Conservation (phyloP, 2,113 vertebrate species). For the Tyrannus savana region DNA sequence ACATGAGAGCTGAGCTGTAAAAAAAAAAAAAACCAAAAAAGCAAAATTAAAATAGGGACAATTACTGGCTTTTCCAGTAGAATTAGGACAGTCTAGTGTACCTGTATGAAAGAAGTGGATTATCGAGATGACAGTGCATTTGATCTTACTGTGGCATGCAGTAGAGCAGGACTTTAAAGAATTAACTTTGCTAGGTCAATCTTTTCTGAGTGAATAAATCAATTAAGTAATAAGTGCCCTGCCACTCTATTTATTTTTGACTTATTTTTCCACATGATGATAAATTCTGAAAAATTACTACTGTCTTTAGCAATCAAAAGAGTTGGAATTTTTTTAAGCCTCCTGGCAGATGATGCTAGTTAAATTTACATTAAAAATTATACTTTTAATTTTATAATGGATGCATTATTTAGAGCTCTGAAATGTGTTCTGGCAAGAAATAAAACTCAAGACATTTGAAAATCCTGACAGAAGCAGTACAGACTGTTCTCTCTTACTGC, state of each 20-base stretch:
- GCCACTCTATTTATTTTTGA: background rate
- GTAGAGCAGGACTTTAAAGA: background rate
- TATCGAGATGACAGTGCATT: background rate
- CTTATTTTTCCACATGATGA: background rate
- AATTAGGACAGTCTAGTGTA: background rate
- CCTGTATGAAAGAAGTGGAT: background rate
- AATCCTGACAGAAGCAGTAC: background rate
- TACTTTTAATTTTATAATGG: background rate
- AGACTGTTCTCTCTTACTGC: background rate
- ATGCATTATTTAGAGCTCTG: background rate
- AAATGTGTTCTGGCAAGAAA: background rate
- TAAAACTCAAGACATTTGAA: background rate
- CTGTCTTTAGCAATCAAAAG: background rate
- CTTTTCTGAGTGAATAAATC: background rate
- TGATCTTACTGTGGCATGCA: background rate
- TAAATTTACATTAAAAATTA: background rate
- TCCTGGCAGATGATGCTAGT: background rate
- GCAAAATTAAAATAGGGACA: background rate
- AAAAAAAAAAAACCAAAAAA: background rate
- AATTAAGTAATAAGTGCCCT: background rate
- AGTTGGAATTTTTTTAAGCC: background rate
- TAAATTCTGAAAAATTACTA: background rate
- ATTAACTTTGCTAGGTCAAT: background rate
- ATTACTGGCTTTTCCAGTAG: background rate
- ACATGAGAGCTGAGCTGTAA: background rate